phyloP scores from a whole-genome alignment of 1,140 invertebrate species.

The Bombus difficillimus region DNA sequence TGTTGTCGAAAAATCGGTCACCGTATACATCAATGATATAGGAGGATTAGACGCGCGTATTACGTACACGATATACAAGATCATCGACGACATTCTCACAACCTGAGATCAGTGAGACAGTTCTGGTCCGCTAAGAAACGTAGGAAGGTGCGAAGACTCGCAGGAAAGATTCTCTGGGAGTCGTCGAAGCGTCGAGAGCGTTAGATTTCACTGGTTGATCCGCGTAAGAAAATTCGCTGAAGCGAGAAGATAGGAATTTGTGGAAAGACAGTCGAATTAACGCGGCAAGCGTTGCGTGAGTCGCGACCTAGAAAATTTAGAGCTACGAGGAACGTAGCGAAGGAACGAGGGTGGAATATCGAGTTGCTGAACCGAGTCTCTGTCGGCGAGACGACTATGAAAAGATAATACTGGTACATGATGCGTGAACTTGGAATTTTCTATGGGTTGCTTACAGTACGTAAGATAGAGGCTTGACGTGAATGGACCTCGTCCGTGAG shows the following conservation, averaged over 20 bases:
- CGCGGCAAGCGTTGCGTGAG: constrained; percentile 58
- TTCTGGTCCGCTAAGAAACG: constrained; percentile 70
- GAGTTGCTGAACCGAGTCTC: constrained; percentile 14
- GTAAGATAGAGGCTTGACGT: not conserved
- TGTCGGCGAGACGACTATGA: not conserved
- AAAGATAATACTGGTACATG: constrained; percentile 9
- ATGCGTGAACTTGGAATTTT: constrained; percentile 26
- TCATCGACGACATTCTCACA: constrained; percentile 51
- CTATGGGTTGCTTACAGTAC: not conserved
- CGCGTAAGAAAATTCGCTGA: constrained; percentile 41
- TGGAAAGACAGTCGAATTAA: constrained; percentile 58
- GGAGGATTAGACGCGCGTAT: not conserved
- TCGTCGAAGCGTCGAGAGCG: constrained; percentile 62
- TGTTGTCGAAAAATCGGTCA: too few species aligned
- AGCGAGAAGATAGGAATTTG: constrained; percentile 61
- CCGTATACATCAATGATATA: too few species aligned
- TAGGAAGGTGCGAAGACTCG: constrained; percentile 25
- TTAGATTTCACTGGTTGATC: constrained; percentile 77
- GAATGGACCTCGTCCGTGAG: not conserved
- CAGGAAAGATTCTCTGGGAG: constrained; percentile 35
- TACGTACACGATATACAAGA: not conserved
- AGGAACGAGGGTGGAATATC: constrained; percentile 6
- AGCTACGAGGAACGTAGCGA: too few species aligned
- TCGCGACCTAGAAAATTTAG: constrained; percentile 46
- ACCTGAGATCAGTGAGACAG: constrained; percentile 75